Percentiles rank a stretch among this genome's conserved stretches.
Conservation (phyloP, 2,797 vertebrate genomes). For the Brachymystax lenok region DNA sequence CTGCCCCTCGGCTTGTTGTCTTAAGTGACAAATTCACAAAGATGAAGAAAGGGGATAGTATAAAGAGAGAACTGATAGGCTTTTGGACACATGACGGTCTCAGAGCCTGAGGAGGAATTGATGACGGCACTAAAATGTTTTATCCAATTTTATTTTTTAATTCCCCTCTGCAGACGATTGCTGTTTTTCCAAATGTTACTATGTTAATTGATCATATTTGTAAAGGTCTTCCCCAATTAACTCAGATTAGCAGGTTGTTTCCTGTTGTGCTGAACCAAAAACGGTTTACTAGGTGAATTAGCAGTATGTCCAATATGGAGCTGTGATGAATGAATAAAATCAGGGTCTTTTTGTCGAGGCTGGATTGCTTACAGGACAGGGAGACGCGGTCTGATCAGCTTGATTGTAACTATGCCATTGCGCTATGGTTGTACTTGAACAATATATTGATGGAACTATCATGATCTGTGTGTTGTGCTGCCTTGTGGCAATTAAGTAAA, state of each 20-base stretch:
- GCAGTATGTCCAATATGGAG: constrained; percentile 2
- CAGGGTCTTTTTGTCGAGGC: background rate
- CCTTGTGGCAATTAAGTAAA: constrained; percentile 41
- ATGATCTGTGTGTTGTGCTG: constrained; percentile 26
- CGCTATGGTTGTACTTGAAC: constrained; percentile 12
- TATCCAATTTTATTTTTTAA: background rate
- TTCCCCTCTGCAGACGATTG: background rate
- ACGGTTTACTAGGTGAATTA: background rate
- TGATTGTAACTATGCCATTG: constrained; percentile 38
- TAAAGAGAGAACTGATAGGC: background rate
- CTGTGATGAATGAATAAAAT: background rate
- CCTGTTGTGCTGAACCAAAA: background rate
- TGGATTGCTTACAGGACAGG: constrained; percentile 5
- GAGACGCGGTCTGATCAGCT: constrained; percentile 14
- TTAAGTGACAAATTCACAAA: background rate
- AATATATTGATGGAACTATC: constrained; percentile 36
- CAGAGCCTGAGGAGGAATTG: background rate
- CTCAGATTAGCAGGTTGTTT: constrained; percentile 8
- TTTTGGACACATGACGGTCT: background rate
- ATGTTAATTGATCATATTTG: background rate
- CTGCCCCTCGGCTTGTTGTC: background rate
- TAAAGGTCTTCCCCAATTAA: background rate
- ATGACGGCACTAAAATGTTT: too few relatives aligned
- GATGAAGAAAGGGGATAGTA: background rate
- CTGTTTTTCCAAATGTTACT: background rate